Evolutionary conservation across 2,888 invertebrate genomes (phyloP), one percentile per base, ranked within the genome.

Genomic region (Belgica antarctica): DNA sequence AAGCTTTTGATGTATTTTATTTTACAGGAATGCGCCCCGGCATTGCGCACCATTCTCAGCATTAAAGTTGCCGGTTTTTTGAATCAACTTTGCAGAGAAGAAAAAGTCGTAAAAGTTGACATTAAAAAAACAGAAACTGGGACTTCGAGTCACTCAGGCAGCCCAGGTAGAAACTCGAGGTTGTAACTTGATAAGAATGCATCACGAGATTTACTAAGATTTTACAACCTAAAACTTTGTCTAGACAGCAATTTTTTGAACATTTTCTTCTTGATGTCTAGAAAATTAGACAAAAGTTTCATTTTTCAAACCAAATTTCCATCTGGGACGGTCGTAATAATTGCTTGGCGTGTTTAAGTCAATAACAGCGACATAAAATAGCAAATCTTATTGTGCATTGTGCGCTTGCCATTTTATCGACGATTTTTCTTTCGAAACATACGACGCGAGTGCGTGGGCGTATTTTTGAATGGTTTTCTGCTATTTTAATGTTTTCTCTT

Each of bases 91-190:
- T n/a, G n/a, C n/a, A n/a, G n/a, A n/a, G n/a, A n/a, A 31, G 5
- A 4, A 10, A 31, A 41, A 12, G n/a, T 41, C 41, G 10, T 41
- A 41, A 41, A 41, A 5, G 41, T 41, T 41, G 41, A 41, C 41
- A 41, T 41, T 41, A 41, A 41, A n/a, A 41, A 15, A 41, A 41
- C 41, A n/a, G n/a, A n/a, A n/a, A n/a, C n/a, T n/a, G n/a, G n/a
- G n/a, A n/a, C n/a, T n/a, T n/a, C n/a, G n/a, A n/a, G n/a, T n/a
- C n/a, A n/a, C n/a, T n/a, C n/a, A n/a, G n/a, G n/a, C n/a, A n/a
- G n/a, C n/a, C n/a, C n/a, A n/a, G n/a, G n/a, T n/a, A n/a, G n/a
- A n/a, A n/a, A n/a, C n/a, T n/a, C n/a, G n/a, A n/a, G n/a, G n/a
- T n/a, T n/a, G n/a, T n/a, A n/a, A n/a, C n/a, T n/a, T n/a, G n/a